Conservation (phyloP, 2,888 invertebrate species). For the Sinelater perroti region DNA sequence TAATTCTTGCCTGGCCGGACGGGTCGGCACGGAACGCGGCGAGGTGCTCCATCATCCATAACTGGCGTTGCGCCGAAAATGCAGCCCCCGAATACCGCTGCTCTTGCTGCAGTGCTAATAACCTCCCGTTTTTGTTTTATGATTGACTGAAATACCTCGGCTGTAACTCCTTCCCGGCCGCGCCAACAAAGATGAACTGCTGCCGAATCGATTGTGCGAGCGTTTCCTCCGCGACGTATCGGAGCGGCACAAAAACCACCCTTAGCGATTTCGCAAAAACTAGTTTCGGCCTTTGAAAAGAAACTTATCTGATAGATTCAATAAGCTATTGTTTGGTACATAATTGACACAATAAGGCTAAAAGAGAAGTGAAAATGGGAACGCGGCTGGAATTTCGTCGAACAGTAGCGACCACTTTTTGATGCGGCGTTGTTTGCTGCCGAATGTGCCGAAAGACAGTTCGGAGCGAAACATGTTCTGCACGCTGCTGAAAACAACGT, state of each 20-base stretch:
- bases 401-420: too few species aligned
- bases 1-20: slow-evolving; percentile 41
- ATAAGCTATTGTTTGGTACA: slow-evolving; percentile 8
- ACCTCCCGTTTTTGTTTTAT: slow-evolving; percentile 39
- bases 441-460: too few species aligned
- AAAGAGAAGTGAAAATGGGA: neutral
- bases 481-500: too few species aligned
- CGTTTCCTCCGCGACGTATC: neutral
- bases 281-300: slow-evolving; percentile 4
- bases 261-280: slow-evolving; percentile 5
- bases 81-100: slow-evolving; percentile 40
- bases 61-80: slow-evolving; percentile 43
- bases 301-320: slow-evolving; percentile 5
- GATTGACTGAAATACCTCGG: slow-evolving; percentile 31
- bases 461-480: too few species aligned
- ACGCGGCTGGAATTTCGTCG: too few species aligned
- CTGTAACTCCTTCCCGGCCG: slow-evolving; percentile 10
- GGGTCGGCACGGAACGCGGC: slow-evolving; percentile 40
- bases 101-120: slow-evolving; percentile 40
- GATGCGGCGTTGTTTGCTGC: too few species aligned
- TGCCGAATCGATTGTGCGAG: slow-evolving; percentile 10
- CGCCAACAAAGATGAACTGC: slow-evolving; percentile 5
- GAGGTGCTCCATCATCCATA: slow-evolving; percentile 45
- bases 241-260: slow-evolving; percentile 9
- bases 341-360: neutral